A percentile compares a stretch with the other conserved stretches of the same genome.
phyloP scores from a whole-genome alignment of 1,140 invertebrate genomes.

The Trachelipus rathkii region DNA sequence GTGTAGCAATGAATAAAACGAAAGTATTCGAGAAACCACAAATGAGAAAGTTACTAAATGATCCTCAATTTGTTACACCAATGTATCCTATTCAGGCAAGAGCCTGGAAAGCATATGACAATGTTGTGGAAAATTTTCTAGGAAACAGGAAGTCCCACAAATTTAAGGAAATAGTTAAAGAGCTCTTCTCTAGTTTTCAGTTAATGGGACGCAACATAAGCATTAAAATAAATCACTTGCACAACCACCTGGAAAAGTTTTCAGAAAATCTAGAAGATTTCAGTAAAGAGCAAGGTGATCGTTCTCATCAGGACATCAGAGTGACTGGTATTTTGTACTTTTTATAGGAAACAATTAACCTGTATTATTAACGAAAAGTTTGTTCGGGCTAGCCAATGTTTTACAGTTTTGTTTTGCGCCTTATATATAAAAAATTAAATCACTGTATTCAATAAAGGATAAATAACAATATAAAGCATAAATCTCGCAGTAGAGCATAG shows the following conservation, averaged over 20 bases:
- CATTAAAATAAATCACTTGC: neutral
- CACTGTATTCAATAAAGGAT: too few relatives aligned
- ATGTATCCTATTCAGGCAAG: neutral
- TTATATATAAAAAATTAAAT: too few relatives aligned
- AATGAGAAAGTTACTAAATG: neutral
- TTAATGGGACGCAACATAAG: neutral
- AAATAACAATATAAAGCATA: too few relatives aligned
- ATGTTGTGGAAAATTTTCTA: neutral
- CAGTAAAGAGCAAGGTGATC: neutral
- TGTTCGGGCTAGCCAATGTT: too few relatives aligned
- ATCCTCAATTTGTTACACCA: neutral
- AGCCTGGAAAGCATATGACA: neutral
- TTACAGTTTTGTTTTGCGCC: too few relatives aligned
- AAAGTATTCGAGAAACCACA: neutral
- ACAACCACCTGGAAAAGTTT: neutral
- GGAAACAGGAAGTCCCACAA: too few relatives aligned
- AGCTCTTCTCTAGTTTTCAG: neutral
- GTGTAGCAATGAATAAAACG: neutral
- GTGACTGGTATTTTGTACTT: too few relatives aligned
- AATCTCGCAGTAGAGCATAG: too few relatives aligned
- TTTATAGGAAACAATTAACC: too few relatives aligned
- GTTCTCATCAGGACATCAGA: conserved; percentile 12
- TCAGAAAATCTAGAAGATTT: neutral
- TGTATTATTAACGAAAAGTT: too few relatives aligned
- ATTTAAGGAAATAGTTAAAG: neutral